Evolutionary conservation across 2,888 invertebrate species (phyloP), one percentile per base, ranked within the genome.

Genomic region (Steromphala cineraria): DNA sequence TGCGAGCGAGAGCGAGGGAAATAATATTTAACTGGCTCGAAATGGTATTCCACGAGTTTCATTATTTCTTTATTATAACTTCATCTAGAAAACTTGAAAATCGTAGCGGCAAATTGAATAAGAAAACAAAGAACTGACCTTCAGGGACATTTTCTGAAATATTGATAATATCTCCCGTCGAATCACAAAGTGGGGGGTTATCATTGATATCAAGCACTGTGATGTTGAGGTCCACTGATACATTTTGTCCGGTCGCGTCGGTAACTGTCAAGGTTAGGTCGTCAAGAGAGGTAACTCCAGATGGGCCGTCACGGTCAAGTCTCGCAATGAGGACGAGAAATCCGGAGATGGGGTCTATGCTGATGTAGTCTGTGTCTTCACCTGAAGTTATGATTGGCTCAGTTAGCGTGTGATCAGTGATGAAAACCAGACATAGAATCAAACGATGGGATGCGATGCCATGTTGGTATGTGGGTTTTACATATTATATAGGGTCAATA

Each of bases 241-340:
- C 75, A 19, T 21, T 17, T 53, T 52, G 52, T 40, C 75, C 53
- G 19, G 75, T 10, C 10, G 53, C 19, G 53, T 75, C 75, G 13
- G 75, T 75, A 10, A 75, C 75, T 15, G 75, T 75, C 53, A 75
- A 75, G 17, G 52, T 75, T 1, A 75, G 75, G 10, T 75, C 75
- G 24, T 3, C 53, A 17, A 75, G 10, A 17, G 21, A 5, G 24
- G 53, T 21, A 21, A 75, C 75, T 19, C 21, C 21, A 52, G 52
- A 19, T 53, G 75, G 28, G 2, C 5, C 4, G 75, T 75, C 75
- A 13, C 52, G 10, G 31, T 75, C 53, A 28, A 75, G 46, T 31
- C 75, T 46, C 2, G 52, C 19, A 15, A n/a, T 28, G 17, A 75
- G 19, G 24, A 13, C 53, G 21, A 75, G 15, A 13, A 19, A 8